These are phyloP conservation scores for Hippoglossus stenolepis DNA, from an alignment of 2,113 vertebrate species.

Conservation along the genomic window DNA sequence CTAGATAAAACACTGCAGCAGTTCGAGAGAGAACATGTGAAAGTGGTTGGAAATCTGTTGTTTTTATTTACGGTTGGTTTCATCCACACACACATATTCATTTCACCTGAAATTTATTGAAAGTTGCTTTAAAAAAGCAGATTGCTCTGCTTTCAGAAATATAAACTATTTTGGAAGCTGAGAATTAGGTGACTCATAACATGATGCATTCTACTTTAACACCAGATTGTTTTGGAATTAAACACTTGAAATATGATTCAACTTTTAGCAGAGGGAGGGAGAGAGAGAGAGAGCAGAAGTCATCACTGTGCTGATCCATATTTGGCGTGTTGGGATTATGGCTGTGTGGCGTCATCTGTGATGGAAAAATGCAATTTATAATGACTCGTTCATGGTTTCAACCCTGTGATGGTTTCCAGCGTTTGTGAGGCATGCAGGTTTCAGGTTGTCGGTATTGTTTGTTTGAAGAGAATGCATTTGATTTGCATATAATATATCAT, in stretches of 20 bases:
- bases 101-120: constrained; percentile 4
- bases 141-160: constrained; percentile 20
- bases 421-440: background rate
- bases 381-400: background rate
- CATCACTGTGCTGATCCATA: constrained; percentile 23
- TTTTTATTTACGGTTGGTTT: constrained; percentile 29
- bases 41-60: background rate
- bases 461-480: background rate
- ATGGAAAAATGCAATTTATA: constrained; percentile 27
- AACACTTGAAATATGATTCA: constrained; percentile 39
- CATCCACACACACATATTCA: background rate
- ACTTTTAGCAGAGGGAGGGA: constrained; percentile 22
- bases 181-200: constrained; percentile 55
- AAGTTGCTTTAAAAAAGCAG: background rate
- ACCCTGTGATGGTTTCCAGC: background rate
- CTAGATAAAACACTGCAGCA: constrained; percentile 18
- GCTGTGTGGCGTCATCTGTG: constrained; percentile 18
- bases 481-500: constrained; percentile 14
- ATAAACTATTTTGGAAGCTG: constrained; percentile 1
- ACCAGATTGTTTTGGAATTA: constrained; percentile 9
- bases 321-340: constrained; percentile 30
- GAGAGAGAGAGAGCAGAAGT: background rate
- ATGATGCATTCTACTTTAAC: constrained; percentile 21
- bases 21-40: constrained; percentile 14
- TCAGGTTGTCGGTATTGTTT: background rate